Evolutionary conservation across 2,113 vertebrate genomes (phyloP), one percentile per base, ranked within the genome.

Genomic region (Phrynosoma blainvillii): DNA sequence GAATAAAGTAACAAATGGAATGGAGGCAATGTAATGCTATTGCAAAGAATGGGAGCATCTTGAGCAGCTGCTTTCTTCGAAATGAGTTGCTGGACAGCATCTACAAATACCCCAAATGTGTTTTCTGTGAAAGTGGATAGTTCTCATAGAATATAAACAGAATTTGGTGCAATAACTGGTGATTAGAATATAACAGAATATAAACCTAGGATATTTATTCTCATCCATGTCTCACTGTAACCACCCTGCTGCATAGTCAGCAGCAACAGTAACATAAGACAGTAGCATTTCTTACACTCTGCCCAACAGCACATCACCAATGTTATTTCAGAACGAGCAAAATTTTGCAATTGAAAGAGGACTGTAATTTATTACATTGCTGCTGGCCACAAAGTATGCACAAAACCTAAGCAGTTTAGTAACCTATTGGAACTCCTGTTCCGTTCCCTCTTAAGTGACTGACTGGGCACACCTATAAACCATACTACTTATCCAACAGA

Each of bases 31-130:
- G 27, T 8, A 78, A 85, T 9, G 0, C 8, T 10, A 0, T 10
- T 0, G 0, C 13, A 16, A 9, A 65, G 56, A 54, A 25, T 13
- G 30, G 21, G 59, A 52, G 14, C 13, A 9, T 23, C 21, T n/a
- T 4, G 36, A 32, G 12, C 47, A 84, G 30, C 47, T 13, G 10
- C 30, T 32, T 74, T 73, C 66, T 77, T 40, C n/a, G 56, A 62
- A 40, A 68, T 42, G 74, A 78, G 27, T 13, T n/a, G 5, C 25
- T n/a, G 25, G 47, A n/a, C 74, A 21, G 10, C 40, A 36, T 7
- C 70, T 56, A n/a, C 59, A 27, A 66, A 77, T 36, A 75, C 10
- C 83, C 20, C 21, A 32, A 56, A 27, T 11, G 2, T 7, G 23
- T 32, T 56, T 40, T 8, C 36, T 27, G 16, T 52, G 66, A 25